These are phyloP conservation scores for Polyploca ridens DNA, from an alignment of 2,888 invertebrate species.

Conservation along the genomic window DNA sequence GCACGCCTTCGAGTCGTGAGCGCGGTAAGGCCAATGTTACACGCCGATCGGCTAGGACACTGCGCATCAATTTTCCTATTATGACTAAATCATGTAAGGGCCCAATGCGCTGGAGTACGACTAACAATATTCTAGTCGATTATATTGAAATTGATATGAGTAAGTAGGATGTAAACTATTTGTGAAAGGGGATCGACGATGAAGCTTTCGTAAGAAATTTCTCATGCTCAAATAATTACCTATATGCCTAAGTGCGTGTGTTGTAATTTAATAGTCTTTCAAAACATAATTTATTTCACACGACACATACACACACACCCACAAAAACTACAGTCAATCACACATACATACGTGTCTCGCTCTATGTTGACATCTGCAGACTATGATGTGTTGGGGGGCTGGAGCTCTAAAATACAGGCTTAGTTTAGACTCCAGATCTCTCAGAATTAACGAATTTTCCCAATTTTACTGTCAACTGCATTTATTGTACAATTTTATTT, in stretches of 20 bases:
- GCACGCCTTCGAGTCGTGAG: constrained; percentile 74
- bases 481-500: too few relatives aligned
- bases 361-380: too few relatives aligned
- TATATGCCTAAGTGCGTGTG: constrained; percentile 20
- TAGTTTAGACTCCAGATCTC: too few relatives aligned
- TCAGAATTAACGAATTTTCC: too few relatives aligned
- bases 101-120: constrained; percentile 60
- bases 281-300: neutral
- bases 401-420: too few relatives aligned
- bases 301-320: too few relatives aligned
- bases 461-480: too few relatives aligned
- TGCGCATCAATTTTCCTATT: constrained; percentile 80
- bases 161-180: constrained; percentile 77
- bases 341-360: too few relatives aligned
- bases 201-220: constrained; percentile 45
- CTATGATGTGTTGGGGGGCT: too few relatives aligned
- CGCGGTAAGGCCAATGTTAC: constrained; percentile 83
- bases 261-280: constrained; percentile 1
- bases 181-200: constrained; percentile 60
- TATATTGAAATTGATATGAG: constrained; percentile 60
- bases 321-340: too few relatives aligned
- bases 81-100: constrained; percentile 76
- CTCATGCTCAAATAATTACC: constrained; percentile 19
- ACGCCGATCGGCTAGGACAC: constrained; percentile 60
- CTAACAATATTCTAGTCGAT: constrained; percentile 59